Percentiles rank a stretch among this genome's conserved stretches.
Evolutionary conservation across 2,113 vertebrate species (phyloP).

Genomic region (Talpa occidentalis): DNA sequence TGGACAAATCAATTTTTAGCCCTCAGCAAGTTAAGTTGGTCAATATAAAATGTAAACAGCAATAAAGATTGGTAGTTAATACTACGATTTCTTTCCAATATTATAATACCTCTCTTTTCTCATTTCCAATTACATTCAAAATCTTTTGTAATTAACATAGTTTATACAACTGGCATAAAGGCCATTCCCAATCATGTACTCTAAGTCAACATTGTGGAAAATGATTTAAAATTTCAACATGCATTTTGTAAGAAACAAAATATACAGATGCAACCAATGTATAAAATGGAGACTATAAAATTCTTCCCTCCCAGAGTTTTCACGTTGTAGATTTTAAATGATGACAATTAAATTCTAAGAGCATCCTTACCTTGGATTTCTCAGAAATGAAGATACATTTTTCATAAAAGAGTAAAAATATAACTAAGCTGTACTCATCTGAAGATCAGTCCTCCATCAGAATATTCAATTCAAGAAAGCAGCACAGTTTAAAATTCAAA

Average conservation of each 20-base stretch:
- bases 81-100: constrained; percentile 24
- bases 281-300: background rate
- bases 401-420: background rate
- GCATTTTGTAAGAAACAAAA: background rate
- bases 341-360: background rate
- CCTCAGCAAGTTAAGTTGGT: constrained; percentile 52
- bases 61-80: constrained; percentile 60
- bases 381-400: background rate
- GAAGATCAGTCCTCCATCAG: background rate
- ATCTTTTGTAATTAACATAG: constrained; percentile 49
- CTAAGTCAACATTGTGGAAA: background rate
- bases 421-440: background rate
- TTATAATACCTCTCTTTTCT: constrained; percentile 48
- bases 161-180: constrained; percentile 45
- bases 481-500: background rate
- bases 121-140: constrained; percentile 63
- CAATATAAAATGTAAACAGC: constrained; percentile 72
- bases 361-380: background rate
- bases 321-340: background rate
- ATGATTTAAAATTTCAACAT: constrained; percentile 31
- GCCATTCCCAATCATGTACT: constrained; percentile 24
- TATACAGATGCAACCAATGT: background rate
- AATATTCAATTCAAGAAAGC: background rate
- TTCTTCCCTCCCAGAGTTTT: background rate
- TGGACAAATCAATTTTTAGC: constrained; percentile 74